Conservation (phyloP, 2,888 invertebrate species). For the Apeira syringaria region DNA sequence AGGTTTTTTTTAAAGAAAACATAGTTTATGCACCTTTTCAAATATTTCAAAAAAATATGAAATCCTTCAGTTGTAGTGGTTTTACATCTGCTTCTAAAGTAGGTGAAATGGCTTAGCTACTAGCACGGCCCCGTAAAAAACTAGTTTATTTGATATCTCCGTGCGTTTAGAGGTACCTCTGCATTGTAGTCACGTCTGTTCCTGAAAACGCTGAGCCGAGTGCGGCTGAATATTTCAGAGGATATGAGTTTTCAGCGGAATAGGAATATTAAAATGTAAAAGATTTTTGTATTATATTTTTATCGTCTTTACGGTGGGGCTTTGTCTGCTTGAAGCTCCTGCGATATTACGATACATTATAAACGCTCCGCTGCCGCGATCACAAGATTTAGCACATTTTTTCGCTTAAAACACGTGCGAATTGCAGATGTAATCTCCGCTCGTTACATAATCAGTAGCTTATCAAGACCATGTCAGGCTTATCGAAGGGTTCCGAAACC, state of each 20-base stretch:
- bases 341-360: not conserved
- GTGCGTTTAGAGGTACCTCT: conserved; percentile 1
- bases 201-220: conserved; percentile 7
- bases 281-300: conserved; percentile 8
- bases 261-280: conserved; percentile 17
- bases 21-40: no score
- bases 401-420: no score
- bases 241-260: conserved; percentile 18
- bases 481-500: no score
- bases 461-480: no score
- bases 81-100: no score
- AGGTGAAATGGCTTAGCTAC: not conserved
- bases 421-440: no score
- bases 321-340: not conserved
- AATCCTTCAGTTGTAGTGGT: no score
- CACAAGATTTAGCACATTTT: no score
- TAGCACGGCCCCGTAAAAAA: not conserved
- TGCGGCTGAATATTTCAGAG: conserved; percentile 13
- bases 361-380: no score
- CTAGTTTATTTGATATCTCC: conserved; percentile 2
- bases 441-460: no score
- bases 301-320: not conserved
- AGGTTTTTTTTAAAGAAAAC: no score
- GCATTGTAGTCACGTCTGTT: conserved; percentile 16
- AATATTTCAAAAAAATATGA: no score